Base-by-base conservation (phyloP, 2,797 vertebrate species). In the Coranthus polyacanthus region DNA sequence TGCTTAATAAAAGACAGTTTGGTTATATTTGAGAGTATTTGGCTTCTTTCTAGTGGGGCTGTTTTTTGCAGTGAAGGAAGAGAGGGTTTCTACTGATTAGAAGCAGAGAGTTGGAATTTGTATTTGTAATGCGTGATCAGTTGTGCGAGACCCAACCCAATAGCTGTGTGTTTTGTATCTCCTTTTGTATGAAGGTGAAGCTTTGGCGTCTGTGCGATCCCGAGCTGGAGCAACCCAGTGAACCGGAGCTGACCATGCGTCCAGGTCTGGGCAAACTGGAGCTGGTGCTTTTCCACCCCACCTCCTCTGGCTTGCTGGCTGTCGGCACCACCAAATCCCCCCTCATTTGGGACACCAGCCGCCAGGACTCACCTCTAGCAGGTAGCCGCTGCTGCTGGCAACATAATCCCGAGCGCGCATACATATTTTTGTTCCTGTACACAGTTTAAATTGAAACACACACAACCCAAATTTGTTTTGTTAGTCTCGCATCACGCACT, bases 251-350 rank as follows among this genome's bases (percentile, higher is more conserved):
- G 47, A 92, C 92, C 9, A 85, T 99, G 66, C 84, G 62, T 36
- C 94, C 94, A 0, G 82, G 70, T 0, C 92, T 74, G 0, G 83
- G 86, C 6, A 78, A 82, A 0, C 85, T 97, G 75, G 95, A 96
- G 5, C 3, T 78, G 4, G 75, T 98, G 43, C 93, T 94, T 59
- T 98, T 98, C 84, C 97, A 99, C 84, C 95, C 97, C n/a, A 91
- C 95, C 0, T 93, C 95, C 0, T 95, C 96, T 0, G 92, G 92
- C 0, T 0, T 97, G 71, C 89, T 98, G 72, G 94, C 94, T 36
- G 92, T 95, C 0, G 72, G 88, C 0, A 69, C 92, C 0, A 72
- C 81, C 54, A 93, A 54, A 39, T 67, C 22, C 0, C 83, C 90
- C 36, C 93, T 95, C 12, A 11, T 98, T 44, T 99, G 97, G 97